Conservation (phyloP, 2,797 vertebrate genomes). For the Lepidocolaptes lacrymiger region DNA sequence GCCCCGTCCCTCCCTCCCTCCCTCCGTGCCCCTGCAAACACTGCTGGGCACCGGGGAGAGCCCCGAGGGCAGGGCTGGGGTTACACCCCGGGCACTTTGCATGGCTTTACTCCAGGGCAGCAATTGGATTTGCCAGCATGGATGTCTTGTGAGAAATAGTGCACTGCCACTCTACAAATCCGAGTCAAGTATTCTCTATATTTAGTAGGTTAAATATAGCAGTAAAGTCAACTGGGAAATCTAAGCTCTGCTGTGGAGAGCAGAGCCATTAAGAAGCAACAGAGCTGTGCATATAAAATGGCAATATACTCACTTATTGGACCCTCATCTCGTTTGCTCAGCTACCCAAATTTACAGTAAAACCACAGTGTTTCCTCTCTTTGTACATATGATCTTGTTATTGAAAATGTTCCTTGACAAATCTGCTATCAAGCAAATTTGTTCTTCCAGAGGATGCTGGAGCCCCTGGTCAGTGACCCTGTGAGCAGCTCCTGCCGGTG, state of each 20-base stretch:
- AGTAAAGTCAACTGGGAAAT: constrained; percentile 26
- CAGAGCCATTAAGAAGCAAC: constrained; percentile 2
- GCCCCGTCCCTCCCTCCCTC: background rate
- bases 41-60: background rate
- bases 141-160: constrained; percentile 5
- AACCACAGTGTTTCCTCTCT: background rate
- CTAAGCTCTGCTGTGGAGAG: background rate
- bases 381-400: background rate
- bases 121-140: background rate
- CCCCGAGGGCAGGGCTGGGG: background rate
- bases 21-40: background rate
- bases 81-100: background rate
- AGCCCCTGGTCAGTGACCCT: background rate
- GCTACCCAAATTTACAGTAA: background rate
- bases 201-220: constrained; percentile 50
- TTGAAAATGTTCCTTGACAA: background rate
- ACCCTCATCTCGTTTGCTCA: background rate
- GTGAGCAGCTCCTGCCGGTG: background rate
- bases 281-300: background rate
- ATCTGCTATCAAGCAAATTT: background rate
- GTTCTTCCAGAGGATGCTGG: background rate
- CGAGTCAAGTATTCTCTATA: constrained; percentile 49
- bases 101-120: background rate
- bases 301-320: background rate
- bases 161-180: constrained; percentile 35